A percentile compares a stretch with the other conserved stretches of the same genome.
phyloP scores from a whole-genome alignment of 2,888 invertebrate species.

The Hybos culiciformis region DNA sequence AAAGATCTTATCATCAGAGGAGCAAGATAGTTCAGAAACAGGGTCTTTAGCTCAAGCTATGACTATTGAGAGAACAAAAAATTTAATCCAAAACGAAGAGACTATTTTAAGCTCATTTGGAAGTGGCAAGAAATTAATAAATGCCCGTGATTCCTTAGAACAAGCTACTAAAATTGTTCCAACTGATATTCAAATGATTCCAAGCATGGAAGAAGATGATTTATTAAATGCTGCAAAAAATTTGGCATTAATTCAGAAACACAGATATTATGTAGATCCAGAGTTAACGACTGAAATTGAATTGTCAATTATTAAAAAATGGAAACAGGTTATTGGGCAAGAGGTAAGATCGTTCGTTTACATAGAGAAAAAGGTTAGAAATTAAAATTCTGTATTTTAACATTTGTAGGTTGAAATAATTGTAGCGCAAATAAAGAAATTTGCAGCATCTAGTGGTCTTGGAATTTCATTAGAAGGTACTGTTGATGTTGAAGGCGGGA shows the following conservation, averaged over 20 bases:
- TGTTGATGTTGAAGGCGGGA: slow-evolving; percentile 93
- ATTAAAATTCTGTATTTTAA: no score
- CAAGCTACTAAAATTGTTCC: slow-evolving; percentile 25
- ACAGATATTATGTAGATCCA: slow-evolving; percentile 33
- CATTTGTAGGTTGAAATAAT: slow-evolving; percentile 65
- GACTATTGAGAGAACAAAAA: slow-evolving; percentile 11
- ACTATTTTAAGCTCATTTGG: slow-evolving; percentile 25
- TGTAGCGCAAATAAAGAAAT: slow-evolving; percentile 71
- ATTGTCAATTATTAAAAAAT: slow-evolving; percentile 65
- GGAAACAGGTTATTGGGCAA: slow-evolving; percentile 66
- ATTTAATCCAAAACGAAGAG: slow-evolving; percentile 12
- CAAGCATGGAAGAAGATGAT: not conserved
- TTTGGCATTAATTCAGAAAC: slow-evolving; percentile 20
- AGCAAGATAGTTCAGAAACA: slow-evolving; percentile 22
- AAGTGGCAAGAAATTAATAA: slow-evolving; percentile 29
- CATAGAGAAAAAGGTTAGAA: no score
- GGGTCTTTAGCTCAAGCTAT: slow-evolving; percentile 19
- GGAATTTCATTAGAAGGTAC: slow-evolving; percentile 97
- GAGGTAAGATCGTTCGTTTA: no score
- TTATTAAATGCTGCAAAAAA: slow-evolving; percentile 21
- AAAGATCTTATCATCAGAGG: slow-evolving; percentile 17
- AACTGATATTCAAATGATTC: slow-evolving; percentile 21
- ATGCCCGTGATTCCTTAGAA: slow-evolving; percentile 30
- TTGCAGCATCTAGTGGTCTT: slow-evolving; percentile 77
- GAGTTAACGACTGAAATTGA: slow-evolving; percentile 57